Base-by-base conservation (phyloP, 2,113 vertebrate species). In the Pedetes capensis region DNA sequence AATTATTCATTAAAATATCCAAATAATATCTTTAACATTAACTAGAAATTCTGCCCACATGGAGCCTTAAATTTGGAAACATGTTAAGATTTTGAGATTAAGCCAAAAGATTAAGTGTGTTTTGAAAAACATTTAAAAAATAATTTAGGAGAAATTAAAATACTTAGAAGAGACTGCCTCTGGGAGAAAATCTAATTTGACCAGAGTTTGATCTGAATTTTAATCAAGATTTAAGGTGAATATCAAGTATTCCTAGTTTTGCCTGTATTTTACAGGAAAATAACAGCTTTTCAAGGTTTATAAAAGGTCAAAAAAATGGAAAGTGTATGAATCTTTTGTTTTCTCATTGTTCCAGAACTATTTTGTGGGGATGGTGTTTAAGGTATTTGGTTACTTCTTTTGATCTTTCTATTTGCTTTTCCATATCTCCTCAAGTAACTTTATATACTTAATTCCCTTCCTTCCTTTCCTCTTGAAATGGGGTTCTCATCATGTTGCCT, bases 121-220 rank as follows among this genome's bases (percentile, higher is more conserved):
- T 89, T 94, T 89, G 11, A 93, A 94, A 95, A 95, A 69, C 14
- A 75, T 69, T 83, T 71, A 94, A 9, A 76, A 93, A 87, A 32
- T 32, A 81, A 86, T 29, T 64, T 47, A 93, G 7, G 23, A 90
- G 90, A 79, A 83, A 74, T 63, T 72, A 63, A 49, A 95, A 88
- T 20, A 86, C 27, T 27, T 47, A 72, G 29, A 93, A 94, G 1
- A 25, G 32, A 84, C 8, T 89, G 82, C 47, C 74, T 22, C 34
- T 32, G 27, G 0, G n/a, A n/a, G n/a, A n/a, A 57, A 61, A 61
- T 79, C 16, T 79, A 87, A 51, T 75, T 42, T 95, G 78, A 49
- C 39, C 44, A 53, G 23, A 89, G 78, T 34, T 85, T 57, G 39
- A 79, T 51, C 13, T 80, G 42, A 71, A 80, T 93, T 89, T 89